Evolutionary conservation across 92 coral and sea anemone genomes (phyloP).

Genomic region (Epizoanthus illoricatus): DNA sequence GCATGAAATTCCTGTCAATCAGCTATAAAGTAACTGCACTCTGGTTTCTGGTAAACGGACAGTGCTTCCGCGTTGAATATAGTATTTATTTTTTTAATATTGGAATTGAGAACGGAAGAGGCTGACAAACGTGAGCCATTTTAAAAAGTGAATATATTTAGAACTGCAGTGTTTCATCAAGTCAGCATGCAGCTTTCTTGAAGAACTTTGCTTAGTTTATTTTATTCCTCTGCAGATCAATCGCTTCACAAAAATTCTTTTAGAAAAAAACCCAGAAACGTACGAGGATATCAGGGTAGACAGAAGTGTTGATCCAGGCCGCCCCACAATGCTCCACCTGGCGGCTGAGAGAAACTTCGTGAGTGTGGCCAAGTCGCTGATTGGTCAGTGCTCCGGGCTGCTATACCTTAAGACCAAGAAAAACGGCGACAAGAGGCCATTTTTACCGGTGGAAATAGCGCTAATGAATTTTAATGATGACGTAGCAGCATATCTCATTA

Average conservation of each 20-base stretch:
- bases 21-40: no score
- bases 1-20: no score
- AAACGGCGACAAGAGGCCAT: constrained; percentile 51
- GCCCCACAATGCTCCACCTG: constrained; percentile 70
- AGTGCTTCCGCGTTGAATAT: no score
- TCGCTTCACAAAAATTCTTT: constrained; percentile 64
- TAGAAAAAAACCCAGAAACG: constrained; percentile 66
- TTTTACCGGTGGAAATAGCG: constrained; percentile 67
- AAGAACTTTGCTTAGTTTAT: neutral
- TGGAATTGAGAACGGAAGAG: no score
- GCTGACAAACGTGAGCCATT: no score
- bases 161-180: neutral
- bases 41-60: no score
- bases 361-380: constrained; percentile 66
- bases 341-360: constrained; percentile 72
- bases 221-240: constrained; percentile 50
- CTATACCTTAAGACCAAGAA: constrained; percentile 62
- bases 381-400: constrained; percentile 68
- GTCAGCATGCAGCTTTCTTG: no score
- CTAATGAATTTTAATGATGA: constrained; percentile 60
- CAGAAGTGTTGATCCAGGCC: constrained; percentile 46
- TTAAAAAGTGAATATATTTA: no score
- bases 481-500: constrained; percentile 58
- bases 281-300: constrained; percentile 73
- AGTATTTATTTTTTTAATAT: no score